Evolutionary conservation across 2,888 invertebrate genomes (phyloP).

Genomic region (Syrista parreyssii): DNA sequence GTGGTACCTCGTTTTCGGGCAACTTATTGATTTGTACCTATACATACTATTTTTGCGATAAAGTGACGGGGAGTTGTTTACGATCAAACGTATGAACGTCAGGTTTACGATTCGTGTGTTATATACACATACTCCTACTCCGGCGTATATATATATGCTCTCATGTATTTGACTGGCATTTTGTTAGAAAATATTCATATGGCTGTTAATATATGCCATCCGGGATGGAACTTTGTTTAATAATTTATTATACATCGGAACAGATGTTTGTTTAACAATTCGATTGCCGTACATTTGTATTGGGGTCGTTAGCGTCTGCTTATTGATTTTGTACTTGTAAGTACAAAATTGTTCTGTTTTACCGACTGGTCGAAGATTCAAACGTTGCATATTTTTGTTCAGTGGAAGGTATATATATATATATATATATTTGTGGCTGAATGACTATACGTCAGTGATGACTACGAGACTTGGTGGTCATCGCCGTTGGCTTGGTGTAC

Average conservation of each 20-base stretch:
- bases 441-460: background rate
- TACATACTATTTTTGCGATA: background rate
- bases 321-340: background rate
- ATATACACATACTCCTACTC: too few relatives aligned
- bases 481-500: background rate
- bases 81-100: background rate
- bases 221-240: background rate
- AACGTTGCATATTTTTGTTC: background rate
- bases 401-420: background rate
- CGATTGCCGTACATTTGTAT: background rate
- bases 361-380: background rate
- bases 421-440: background rate
- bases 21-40: conserved; percentile 34
- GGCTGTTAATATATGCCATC: background rate
- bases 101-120: background rate
- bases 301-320: background rate
- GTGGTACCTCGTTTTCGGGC: conserved; percentile 12
- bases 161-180: background rate
- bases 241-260: background rate
- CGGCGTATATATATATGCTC: too few relatives aligned
- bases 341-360: background rate
- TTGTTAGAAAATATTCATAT: background rate
- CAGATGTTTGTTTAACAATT: background rate
- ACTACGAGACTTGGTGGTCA: background rate
- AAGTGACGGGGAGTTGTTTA: background rate